phyloP scores from a whole-genome alignment of 2,797 vertebrate genomes.

The Epinephelus awoara region DNA sequence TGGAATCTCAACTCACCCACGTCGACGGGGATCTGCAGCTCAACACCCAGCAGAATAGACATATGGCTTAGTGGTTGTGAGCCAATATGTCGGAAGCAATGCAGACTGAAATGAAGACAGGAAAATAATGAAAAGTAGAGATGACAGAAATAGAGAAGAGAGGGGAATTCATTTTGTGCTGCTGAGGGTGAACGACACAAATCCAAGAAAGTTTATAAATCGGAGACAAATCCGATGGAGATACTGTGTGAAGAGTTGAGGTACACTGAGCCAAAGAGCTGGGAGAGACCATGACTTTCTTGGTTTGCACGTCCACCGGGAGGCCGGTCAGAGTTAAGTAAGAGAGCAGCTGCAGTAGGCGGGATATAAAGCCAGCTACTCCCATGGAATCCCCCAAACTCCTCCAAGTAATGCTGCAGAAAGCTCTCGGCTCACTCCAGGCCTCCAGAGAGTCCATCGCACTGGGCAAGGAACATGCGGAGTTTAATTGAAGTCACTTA shows the following conservation, averaged over 20 bases:
- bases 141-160: conserved; percentile 8
- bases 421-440: not conserved
- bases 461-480: not conserved
- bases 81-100: conserved; percentile 40
- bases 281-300: conserved; percentile 30
- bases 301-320: conserved; percentile 46
- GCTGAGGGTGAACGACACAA: conserved; percentile 8
- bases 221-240: not conserved
- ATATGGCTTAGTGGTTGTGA: conserved; percentile 59
- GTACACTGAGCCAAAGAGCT: conserved; percentile 19
- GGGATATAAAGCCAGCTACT: conserved; percentile 52
- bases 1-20: conserved; percentile 50
- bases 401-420: conserved; percentile 12
- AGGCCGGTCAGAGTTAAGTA: conserved; percentile 57
- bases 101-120: conserved; percentile 33
- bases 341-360: conserved; percentile 67
- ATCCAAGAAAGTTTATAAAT: conserved; percentile 5
- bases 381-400: conserved; percentile 65
- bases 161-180: not conserved
- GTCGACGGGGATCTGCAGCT: conserved; percentile 50
- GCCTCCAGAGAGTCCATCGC: not conserved
- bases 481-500: conserved; percentile 25
- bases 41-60: conserved; percentile 43
- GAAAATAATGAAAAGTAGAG: not conserved
- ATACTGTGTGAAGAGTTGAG: conserved; percentile 1